A percentile compares a stretch with the other conserved stretches of the same genome.
phyloP scores from a whole-genome alignment of 2,797 vertebrate species.

The Merluccius polli region DNA sequence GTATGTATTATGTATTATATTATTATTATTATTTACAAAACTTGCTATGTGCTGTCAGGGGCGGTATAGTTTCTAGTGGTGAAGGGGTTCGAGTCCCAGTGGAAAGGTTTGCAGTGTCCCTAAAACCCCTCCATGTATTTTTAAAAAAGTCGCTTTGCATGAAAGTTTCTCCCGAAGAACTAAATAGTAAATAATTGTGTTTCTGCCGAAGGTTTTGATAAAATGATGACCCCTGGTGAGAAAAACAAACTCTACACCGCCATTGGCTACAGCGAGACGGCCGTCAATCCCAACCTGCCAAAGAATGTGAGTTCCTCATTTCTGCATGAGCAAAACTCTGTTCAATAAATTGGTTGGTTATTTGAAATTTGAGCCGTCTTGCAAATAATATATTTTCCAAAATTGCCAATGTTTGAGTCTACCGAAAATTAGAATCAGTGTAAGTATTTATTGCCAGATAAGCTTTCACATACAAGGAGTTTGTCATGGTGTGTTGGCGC shows the following conservation, averaged over 20 bases:
- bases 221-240: conserved; percentile 85
- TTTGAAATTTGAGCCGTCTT: no score
- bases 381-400: background rate
- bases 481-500: background rate
- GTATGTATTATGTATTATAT: background rate
- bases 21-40: background rate
- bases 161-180: no score
- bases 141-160: background rate
- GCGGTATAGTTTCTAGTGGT: background rate
- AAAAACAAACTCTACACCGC: conserved; percentile 93
- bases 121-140: background rate
- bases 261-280: conserved; percentile 94
- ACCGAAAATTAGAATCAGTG: background rate
- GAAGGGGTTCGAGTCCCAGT: background rate
- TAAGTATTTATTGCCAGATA: background rate
- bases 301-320: conserved; percentile 79
- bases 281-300: conserved; percentile 90
- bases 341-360: no score
- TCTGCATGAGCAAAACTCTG: no score
- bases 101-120: background rate
- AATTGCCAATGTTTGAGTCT: background rate
- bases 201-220: conserved; percentile 78
- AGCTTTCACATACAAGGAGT: background rate
- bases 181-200: background rate
- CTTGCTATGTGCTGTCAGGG: background rate